Conservation (phyloP, 2,113 vertebrate species). For the Motacilla alba region DNA sequence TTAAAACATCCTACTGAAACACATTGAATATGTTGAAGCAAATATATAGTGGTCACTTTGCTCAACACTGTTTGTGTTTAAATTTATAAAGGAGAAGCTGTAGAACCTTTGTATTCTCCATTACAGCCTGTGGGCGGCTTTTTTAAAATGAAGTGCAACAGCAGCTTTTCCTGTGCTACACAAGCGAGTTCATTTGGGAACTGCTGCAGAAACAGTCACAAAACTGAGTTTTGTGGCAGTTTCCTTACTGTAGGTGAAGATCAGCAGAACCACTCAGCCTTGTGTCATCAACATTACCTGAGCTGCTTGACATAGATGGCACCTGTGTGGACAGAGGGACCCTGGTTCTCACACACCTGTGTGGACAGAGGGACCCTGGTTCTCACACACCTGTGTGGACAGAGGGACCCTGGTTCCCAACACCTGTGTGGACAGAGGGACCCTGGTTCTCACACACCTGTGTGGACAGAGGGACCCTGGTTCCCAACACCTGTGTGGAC, state of each 20-base stretch:
- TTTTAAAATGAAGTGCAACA: neutral
- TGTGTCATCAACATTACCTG: neutral
- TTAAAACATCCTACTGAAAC: constrained; percentile 70
- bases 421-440: neutral
- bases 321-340: neutral
- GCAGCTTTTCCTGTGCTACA: neutral
- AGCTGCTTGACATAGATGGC: neutral
- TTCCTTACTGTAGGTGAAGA: neutral
- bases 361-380: neutral
- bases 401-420: neutral
- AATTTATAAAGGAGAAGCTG: constrained; percentile 31
- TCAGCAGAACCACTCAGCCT: neutral
- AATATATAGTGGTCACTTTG: constrained; percentile 63
- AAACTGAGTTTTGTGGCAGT: neutral
- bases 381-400: neutral
- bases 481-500: neutral
- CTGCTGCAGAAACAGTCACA: neutral
- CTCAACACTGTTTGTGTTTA: constrained; percentile 67
- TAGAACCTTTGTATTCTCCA: constrained; percentile 34
- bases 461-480: neutral
- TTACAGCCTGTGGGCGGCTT: neutral
- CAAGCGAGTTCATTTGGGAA: neutral
- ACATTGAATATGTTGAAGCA: constrained; percentile 60
- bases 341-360: neutral
- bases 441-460: neutral